A percentile compares a stretch with the other conserved stretches of the same genome.
phyloP scores from a whole-genome alignment of 2,797 vertebrate genomes.

The Rhinatrema bivittatum region DNA sequence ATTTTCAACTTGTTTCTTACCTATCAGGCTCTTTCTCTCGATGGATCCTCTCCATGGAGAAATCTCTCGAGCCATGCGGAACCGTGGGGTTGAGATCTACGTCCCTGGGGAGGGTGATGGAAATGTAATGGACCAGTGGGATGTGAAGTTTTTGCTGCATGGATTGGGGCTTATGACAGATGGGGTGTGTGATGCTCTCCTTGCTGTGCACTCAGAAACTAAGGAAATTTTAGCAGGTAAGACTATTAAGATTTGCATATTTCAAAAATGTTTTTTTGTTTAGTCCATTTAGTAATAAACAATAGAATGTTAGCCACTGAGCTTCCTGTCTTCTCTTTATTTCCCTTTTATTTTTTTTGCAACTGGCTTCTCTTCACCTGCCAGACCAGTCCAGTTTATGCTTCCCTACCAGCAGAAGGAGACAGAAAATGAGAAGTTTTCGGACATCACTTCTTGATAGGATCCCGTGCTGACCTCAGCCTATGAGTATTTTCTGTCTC shows the following conservation, averaged over 20 bases:
- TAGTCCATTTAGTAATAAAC: too few relatives aligned
- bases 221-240: conserved; percentile 74
- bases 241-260: background rate
- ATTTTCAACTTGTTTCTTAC: background rate
- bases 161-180: conserved; percentile 78
- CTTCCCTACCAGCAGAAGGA: too few relatives aligned
- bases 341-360: too few relatives aligned
- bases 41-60: conserved; percentile 92
- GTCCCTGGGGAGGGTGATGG: conserved; percentile 75
- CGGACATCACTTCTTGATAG: too few relatives aligned
- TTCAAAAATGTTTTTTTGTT: too few relatives aligned
- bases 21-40: conserved; percentile 80
- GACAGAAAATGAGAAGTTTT: too few relatives aligned
- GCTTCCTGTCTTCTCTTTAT: too few relatives aligned
- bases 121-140: conserved; percentile 59
- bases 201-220: conserved; percentile 71
- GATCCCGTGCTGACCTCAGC: too few relatives aligned
- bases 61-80: conserved; percentile 95
- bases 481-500: too few relatives aligned
- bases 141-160: conserved; percentile 82
- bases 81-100: conserved; percentile 89
- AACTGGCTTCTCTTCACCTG: too few relatives aligned
- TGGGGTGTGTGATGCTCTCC: conserved; percentile 72
- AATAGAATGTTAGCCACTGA: too few relatives aligned
- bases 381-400: too few relatives aligned